These are phyloP conservation scores for Drosophila niveifrons DNA, from an alignment of 2,888 invertebrate genomes.

Conservation along the genomic window DNA sequence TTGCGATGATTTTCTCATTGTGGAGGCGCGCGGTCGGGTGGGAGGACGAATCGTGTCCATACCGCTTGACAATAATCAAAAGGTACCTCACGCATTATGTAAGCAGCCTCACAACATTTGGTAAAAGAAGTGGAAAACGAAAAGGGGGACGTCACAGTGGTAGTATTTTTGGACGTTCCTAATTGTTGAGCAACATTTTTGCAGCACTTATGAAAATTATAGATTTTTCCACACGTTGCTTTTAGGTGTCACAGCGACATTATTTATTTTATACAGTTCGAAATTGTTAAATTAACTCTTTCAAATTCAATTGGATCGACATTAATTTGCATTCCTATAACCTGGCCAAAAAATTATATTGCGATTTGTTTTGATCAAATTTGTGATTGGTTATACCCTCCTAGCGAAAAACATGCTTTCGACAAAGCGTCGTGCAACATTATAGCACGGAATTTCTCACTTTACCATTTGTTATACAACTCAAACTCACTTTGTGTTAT, in stretches of 20 bases:
- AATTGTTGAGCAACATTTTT: conserved; percentile 26
- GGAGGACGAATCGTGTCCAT: conserved; percentile 93
- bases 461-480: conserved; percentile 46
- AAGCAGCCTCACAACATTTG: conserved; percentile 35
- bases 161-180: conserved; percentile 35
- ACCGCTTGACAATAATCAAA: conserved; percentile 87
- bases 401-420: neutral
- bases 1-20: conserved; percentile 91
- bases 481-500: neutral
- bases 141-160: neutral
- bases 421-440: conserved; percentile 19
- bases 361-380: neutral
- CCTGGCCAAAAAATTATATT: conserved; percentile 28
- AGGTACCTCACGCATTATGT: conserved; percentile 77
- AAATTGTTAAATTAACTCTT: neutral
- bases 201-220: conserved; percentile 42
- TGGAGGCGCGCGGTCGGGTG: conserved; percentile 92
- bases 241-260: neutral
- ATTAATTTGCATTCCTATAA: neutral
- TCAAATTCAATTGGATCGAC: neutral
- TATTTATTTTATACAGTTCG: neutral
- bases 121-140: neutral
- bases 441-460: conserved; percentile 15
- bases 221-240: conserved; percentile 56
- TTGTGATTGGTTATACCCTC: neutral